These are phyloP conservation scores for Drosophila burlai DNA, from an alignment of 1,140 invertebrate species.

Conservation along the genomic window DNA sequence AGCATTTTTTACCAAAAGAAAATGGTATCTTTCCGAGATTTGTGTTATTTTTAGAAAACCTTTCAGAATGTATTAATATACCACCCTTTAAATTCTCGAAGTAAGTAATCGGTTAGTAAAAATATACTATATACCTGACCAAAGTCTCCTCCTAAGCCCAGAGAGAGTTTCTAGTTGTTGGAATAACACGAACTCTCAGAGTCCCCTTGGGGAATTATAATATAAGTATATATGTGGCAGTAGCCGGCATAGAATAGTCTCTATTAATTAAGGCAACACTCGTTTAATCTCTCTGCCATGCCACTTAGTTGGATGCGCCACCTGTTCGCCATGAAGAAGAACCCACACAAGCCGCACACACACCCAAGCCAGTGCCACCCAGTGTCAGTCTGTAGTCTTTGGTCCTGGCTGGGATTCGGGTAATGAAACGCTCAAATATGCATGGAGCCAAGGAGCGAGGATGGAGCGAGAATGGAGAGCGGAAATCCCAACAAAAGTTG, in stretches of 20 bases:
- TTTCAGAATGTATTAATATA: neutral
- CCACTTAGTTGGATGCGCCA: conserved; percentile 3
- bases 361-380: neutral
- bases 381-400: neutral
- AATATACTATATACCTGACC: neutral
- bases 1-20: too few relatives aligned
- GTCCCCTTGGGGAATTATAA: neutral
- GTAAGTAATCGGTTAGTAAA: neutral
- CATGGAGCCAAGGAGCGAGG: conserved; percentile 8
- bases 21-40: too few relatives aligned
- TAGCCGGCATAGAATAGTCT: neutral
- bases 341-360: neutral
- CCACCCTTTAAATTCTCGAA: neutral
- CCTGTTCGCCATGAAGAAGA: neutral
- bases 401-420: conserved; percentile 9
- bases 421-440: conserved; percentile 51
- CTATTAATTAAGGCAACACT: conserved; percentile 15
- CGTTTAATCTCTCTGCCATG: conserved; percentile 17
- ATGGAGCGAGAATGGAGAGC: neutral
- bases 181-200: neutral
- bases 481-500: conserved; percentile 18
- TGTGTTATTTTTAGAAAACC: neutral
- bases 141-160: neutral
- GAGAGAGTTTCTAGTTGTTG: neutral
- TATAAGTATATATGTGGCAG: neutral